Evolutionary conservation across 2,888 invertebrate genomes (phyloP), one percentile per base, ranked within the genome.

Genomic region (Myopa tessellatipennis): DNA sequence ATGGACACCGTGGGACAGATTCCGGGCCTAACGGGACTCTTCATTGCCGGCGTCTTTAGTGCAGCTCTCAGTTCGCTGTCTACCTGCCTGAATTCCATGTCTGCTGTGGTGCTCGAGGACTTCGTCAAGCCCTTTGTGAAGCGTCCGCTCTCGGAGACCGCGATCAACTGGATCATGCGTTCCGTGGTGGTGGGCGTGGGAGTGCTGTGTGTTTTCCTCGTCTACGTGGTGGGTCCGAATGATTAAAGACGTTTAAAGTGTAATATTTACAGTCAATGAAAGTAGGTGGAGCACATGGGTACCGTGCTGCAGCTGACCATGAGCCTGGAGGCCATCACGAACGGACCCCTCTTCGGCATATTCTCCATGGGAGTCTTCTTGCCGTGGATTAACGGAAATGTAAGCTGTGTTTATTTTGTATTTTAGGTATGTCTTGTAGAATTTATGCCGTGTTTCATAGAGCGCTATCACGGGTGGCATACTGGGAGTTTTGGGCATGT

Each of bases 41-140:
- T 97, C 85, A 94, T 97, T 0, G 95, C 97, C 45, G 96, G 96
- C 52, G 94, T 97, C 2, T 97, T 97, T 84, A 96, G 96, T 89
- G 97, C 96, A 26, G 95, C 97, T 12, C 89, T 97, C 7, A 95
- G 95, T 85, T 94, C 95, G 0, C 89, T 95, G 36, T 95, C 95
- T 34, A 95, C 95, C 18, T 94, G 94, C 78, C 88, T 95, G 50
- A 95, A 95, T 86, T 94, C 95, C 0, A 92, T 95, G 91, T 93
- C 95, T 0, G 94, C 95, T 0, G 94, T 95, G 1, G 92, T 94
- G 0, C 86, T 95, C 65, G 93, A 94, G 87, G 95, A 95, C 85
- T 92, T 94, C 80, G 91, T 94, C 58, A 93, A 93, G 83, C 92
- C 92, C 0, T 92, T 91, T 83, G 91, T 90, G 65, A 91, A 90